Base-by-base conservation (phyloP, 2,113 vertebrate genomes). In the Malurus alboscapulatus region DNA sequence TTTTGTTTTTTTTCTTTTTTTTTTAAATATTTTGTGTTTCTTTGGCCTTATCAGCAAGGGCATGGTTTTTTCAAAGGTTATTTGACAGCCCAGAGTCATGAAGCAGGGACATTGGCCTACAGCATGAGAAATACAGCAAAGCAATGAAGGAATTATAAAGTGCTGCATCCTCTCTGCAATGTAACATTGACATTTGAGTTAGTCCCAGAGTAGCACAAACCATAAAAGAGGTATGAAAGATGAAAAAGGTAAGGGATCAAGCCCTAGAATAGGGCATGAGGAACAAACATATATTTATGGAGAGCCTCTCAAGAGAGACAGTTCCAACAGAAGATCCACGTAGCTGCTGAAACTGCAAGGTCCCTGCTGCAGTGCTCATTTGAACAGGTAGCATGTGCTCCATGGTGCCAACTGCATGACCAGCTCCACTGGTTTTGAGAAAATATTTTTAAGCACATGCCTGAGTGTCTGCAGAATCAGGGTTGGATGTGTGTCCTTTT, bases 1-100 rank as follows among this genome's bases (percentile, higher is more conserved):
- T 17, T 38, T 26, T 36, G 7, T 36, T 36, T 55, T 24, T 29
- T 32, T 65, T n/a, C 27, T 54, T 36, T 20, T 13, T 27, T 15
- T 22, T 34, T 5, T 2, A 22, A 6, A 6, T 38, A 6, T 38
- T 48, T 85, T 79, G 30, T 4, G 16, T 76, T 83, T 65, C 22
- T 93, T 87, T 75, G 40, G 50, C 50, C 74, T 96, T 87, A 91
- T 84, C 94, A 51, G n/a, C 81, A 92, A 94, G 81, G 90, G 26
- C 53, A 75, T 25, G 32, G 45, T 83, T 92, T 92, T 85, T 75
- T 83, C 66, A 93, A 79, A 90, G 75, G 67, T 44, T 72, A 30
- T 82, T 94, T 92, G 69, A 40, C 62, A 71, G 63, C 34, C 51
- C 4, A 4, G 40, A 86, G 50, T 65, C 51, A 75, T 63, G 38